Evolutionary conservation across 2,888 invertebrate species (phyloP), one percentile per base, ranked within the genome.

Genomic region (Agelastica alni): DNA sequence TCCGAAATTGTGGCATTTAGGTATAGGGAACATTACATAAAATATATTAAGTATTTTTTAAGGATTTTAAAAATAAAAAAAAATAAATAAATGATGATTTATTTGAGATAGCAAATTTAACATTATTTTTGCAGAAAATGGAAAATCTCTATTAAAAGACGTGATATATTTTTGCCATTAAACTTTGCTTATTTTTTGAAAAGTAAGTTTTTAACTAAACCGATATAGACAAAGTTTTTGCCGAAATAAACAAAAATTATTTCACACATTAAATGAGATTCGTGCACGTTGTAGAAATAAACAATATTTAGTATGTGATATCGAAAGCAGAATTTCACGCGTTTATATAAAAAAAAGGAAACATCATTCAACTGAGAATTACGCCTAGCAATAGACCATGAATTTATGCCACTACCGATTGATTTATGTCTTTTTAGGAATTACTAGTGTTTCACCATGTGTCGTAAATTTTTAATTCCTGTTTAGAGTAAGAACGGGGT

Each of bases 341-440:
- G 55, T 59, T 59, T 57, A 47, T 53, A 37, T 47, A n/a, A n/a
- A n/a, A 51, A 48, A 53, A 57, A 55, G 61, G 61, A 61, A 61
- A 56, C 56, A 56, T 59, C 61, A 59, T 51, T 61, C 61, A 58
- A 51, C 51, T 49, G 30, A 51, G 30, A 53, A 59, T 55, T 57
- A 57, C 58, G 52, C 56, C 47, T 53, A 53, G 49, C 52, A 58
- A 59, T 55, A 51, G 45, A 54, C 55, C 41, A 51, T 16, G 51
- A 34, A 36, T 56, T 59, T 56, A 56, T 45, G 53, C 43, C 44
- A 20, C 22, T 46, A 51, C 5, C 52, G 59, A 59, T 37, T 51
- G 59, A 59, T 59, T 59, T 59, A 59, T 54, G 32, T 48, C 45
- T 30, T 30, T 48, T 26, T 28, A 13, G 31, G 44, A 53, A 55